Evolutionary conservation across 2,797 vertebrate genomes (phyloP), one percentile per base, ranked within the genome.

Genomic region (Sarcoramphus papa): DNA sequence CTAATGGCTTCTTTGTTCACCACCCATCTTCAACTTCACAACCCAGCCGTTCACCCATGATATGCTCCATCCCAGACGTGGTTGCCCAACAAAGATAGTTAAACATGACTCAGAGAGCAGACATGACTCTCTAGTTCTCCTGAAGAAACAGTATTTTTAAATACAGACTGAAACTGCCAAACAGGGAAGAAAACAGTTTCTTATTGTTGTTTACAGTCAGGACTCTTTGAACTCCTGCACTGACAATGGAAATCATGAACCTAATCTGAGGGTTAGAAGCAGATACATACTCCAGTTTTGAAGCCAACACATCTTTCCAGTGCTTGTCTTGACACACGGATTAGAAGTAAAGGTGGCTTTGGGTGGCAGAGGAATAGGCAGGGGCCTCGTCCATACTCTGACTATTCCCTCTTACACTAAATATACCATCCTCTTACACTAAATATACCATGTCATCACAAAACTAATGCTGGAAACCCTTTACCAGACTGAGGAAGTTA

Each of bases 401-500:
- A 16, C 47, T 40, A 15, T 17, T 43, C 59, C 43, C 48, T 65
- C 64, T 64, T 30, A 68, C 2, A 21, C 28, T 16, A 64, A 48
- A 77, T 16, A 68, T 4, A 35, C 50, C 9, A 37, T 37, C 43
- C 48, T 65, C 64, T 64, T 30, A 68, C 2, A 21, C 28, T 16
- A 64, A 48, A 77, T 16, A 68, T 4, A 35, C 50, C 9, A 7
- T 3, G 28, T 14, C 18, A 28, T 54, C 77, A 91, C 72, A 91
- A 88, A 95, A 88, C 25, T 51, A 30, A 84, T 10, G 35, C 84
- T 90, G 75, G 64, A 80, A 90, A 63, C 33, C 6, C 41, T 90
- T 81, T 80, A 93, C 75, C 75, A 84, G 85, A 69, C 19, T 70
- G 64, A 75, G 84, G 80, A 94, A 88, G 85, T 94, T 96, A 93